Evolutionary conservation across 2,797 vertebrate species (phyloP), one percentile per base, ranked within the genome.

Genomic region (Phaenicophaeus curvirostris): DNA sequence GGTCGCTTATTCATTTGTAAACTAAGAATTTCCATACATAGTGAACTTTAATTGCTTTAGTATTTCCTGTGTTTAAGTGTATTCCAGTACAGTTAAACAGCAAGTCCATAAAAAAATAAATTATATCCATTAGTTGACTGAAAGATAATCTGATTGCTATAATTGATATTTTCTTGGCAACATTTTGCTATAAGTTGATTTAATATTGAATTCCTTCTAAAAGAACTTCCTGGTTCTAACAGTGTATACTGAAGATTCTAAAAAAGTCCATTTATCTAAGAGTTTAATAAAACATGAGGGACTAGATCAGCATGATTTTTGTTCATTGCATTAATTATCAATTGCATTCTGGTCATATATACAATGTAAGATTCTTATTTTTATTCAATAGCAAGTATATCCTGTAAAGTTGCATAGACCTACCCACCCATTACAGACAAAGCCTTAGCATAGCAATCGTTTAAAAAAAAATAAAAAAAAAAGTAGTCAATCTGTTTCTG

Each of bases 241-340:
- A 86, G 39, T 23, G 48, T 54, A 90, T n/a, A 69, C 31, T 31
- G 54, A 75, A 81, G 72, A 62, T 89, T 93, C 77, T 44, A 16
- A 16, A 16, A 44, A 44, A 77, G 39, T 58, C 48, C 55, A 76
- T 94, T 93, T 91, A 76, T 62, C 51, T 84, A 75, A 72, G 31
- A 54, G 33, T 69, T 94, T 59, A 94, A 88, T 95, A 95, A 96
- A 91, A 78, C 33, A 91, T 81, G 55, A 93, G 46, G 9, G 11
- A 39, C 42, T 62, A 39, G 23, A 85, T 69, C 83, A 88, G 51
- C 44, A 69, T 59, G 46, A 95, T 91, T 89, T 91, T 59, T 54
- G 35, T 23, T 84, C 51, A 48, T 8, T 73, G 31, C 11, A 6
- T 41, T 87, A 90, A 62, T 19, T 67, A 30, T 25, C 53, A 74